A percentile compares a stretch with the other conserved stretches of the same genome.
phyloP scores from a whole-genome alignment of 2,113 vertebrate genomes.

The Ia io region DNA sequence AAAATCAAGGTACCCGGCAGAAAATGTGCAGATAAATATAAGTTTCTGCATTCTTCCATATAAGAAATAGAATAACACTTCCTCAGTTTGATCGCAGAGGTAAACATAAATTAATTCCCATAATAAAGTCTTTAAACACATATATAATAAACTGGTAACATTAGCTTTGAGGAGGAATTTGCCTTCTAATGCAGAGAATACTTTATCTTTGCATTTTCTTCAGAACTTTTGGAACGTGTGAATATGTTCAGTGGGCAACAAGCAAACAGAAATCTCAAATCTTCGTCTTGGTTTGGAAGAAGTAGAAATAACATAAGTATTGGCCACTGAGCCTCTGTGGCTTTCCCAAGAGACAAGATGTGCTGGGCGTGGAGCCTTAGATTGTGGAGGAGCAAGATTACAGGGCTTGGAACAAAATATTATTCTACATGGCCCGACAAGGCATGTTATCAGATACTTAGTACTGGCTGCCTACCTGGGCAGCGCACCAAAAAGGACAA shows the following conservation, averaged over 20 bases:
- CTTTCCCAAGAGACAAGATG: conserved; percentile 65
- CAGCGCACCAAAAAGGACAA: conserved; percentile 44
- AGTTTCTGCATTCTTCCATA: not conserved
- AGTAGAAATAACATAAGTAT: conserved; percentile 31
- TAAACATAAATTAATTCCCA: not conserved
- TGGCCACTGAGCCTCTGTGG: conserved; percentile 28
- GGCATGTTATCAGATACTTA: conserved; percentile 61
- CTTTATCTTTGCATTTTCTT: not conserved
- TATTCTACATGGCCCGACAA: conserved; percentile 56
- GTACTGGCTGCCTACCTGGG: conserved; percentile 59
- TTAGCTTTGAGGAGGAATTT: not conserved
- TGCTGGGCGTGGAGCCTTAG: conserved; percentile 47
- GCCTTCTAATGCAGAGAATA: conserved; percentile 8
- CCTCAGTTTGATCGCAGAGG: not conserved
- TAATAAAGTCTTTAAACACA: not conserved
- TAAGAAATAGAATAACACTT: not conserved
- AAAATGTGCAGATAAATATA: not conserved
- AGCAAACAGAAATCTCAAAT: conserved; percentile 50
- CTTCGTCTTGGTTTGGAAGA: conserved; percentile 53
- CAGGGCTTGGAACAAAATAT: conserved; percentile 63
- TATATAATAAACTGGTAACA: not conserved
- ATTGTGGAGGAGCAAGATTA: conserved; percentile 53
- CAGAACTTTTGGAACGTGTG: not conserved
- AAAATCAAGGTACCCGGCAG: not conserved
- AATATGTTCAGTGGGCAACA: conserved; percentile 20